Evolutionary conservation across 2,888 invertebrate genomes (phyloP).

Genomic region (Ennomos quercinarius): DNA sequence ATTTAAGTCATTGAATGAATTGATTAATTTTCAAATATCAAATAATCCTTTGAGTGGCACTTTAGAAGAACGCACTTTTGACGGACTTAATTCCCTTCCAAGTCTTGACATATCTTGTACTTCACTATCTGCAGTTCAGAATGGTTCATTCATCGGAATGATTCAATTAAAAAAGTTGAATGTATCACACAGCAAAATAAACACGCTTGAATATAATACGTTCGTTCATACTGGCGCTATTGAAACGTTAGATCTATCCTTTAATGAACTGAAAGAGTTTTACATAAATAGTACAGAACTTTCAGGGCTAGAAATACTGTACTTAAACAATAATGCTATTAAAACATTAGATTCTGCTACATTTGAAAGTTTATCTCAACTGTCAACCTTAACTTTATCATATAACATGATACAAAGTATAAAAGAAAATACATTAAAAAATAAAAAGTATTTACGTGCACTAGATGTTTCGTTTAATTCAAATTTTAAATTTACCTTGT

Average conservation of each 20-base stretch:
- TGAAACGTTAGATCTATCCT: slow-evolving; percentile 64
- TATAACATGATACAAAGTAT: slow-evolving; percentile 53
- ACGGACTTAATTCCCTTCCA: slow-evolving; percentile 59
- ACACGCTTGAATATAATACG: slow-evolving; percentile 57
- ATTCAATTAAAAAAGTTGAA: slow-evolving; percentile 57
- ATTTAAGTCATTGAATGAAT: slow-evolving; percentile 52
- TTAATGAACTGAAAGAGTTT: slow-evolving; percentile 57
- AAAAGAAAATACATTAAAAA: slow-evolving; percentile 46
- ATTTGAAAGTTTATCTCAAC: slow-evolving; percentile 46
- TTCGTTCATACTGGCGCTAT: slow-evolving; percentile 58
- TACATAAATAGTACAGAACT: slow-evolving; percentile 60
- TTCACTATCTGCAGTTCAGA: slow-evolving; percentile 53
- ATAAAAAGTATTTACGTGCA: slow-evolving; percentile 46
- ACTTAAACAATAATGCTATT: slow-evolving; percentile 62
- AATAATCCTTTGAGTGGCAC: slow-evolving; percentile 60
- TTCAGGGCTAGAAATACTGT: slow-evolving; percentile 47
- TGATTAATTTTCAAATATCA: slow-evolving; percentile 60
- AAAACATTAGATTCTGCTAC: slow-evolving; percentile 44
- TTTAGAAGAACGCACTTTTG: slow-evolving; percentile 58
- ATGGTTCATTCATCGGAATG: slow-evolving; percentile 66
- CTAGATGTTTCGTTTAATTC: slow-evolving; percentile 66
- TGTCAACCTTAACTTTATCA: slow-evolving; percentile 53
- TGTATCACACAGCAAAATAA: slow-evolving; percentile 59
- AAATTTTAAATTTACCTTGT: slow-evolving; percentile 48
- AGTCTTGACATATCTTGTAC: slow-evolving; percentile 62